Evolutionary conservation across 1,140 invertebrate species (phyloP), one percentile per base, ranked within the genome.

Genomic region (Archivesica marissinica): DNA sequence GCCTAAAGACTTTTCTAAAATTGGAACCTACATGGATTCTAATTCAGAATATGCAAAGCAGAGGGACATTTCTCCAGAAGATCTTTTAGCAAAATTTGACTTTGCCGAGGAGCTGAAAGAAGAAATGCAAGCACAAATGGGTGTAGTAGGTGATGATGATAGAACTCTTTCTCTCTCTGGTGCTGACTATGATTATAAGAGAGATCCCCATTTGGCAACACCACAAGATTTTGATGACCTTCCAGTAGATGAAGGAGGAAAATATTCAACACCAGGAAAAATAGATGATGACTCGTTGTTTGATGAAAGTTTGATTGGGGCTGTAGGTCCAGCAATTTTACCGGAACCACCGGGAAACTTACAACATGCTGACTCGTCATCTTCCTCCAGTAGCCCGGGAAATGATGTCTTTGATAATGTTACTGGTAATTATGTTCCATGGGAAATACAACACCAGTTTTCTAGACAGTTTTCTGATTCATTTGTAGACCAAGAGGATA

Each of bases 381-480:
- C 89, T 52, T 87, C 90, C 44, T 87, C 90, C 41, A 90, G 88
- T 52, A 90, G 88, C 75, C 88, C 89, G 66, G 88, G 87, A 64
- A 78, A 86, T 38, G 88, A 88, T 64, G 87, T 92, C n/a, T 91
- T 89, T 89, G 90, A 92, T 88, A 87, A 88, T 74, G 23, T 66
- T 0, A 83, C 86, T 52, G 91, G 92, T 2, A 66, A 68, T 47
- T 87, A 86, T 81, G 75, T 92, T 20, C 92, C 92, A 23, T 93
- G 92, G 92, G 92, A 93, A 89, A 89, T 90, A 52, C 90, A 87
- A 20, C 87, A 89, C 66, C 92, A 93, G 80, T 93, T 90, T 76
- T 90, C 87, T 83, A 81, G 92, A 33, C 92, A 93, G 86, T 91
- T 92, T 76, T 93, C 92, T 61, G 91, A 92, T 54, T 89, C 90